Evolutionary conservation across 37 sponge, comb jelly and placozoan genomes (phyloP).

Genomic region (Aplysina aerophoba): DNA sequence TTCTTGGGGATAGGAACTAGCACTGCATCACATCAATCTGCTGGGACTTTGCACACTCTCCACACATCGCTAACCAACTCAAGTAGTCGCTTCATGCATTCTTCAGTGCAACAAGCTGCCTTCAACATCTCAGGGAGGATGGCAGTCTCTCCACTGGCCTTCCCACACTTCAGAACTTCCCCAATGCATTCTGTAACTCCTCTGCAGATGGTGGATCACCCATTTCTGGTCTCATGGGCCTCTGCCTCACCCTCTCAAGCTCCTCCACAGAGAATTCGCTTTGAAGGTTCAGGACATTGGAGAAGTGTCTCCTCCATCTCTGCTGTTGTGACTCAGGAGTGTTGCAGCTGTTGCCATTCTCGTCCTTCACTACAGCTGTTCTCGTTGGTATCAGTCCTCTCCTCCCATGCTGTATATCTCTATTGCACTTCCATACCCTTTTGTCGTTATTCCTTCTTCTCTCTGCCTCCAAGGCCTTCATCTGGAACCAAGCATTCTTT

Average conservation of each 20-base stretch:
- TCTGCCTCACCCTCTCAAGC: background rate
- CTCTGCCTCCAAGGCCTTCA: constrained; percentile 49
- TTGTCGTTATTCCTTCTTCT: constrained; percentile 40
- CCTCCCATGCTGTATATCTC: constrained; percentile 42
- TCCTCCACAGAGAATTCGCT: constrained; percentile 25
- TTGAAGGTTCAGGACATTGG: constrained; percentile 22
- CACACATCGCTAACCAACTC: constrained; percentile 14
- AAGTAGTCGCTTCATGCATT: background rate
- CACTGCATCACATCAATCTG: constrained; percentile 6
- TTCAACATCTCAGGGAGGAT: constrained; percentile 20
- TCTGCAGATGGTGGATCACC: constrained; percentile 4
- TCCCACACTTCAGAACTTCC: constrained; percentile 7
- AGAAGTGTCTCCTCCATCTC: constrained; percentile 41
- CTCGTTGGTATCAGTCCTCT: constrained; percentile 39
- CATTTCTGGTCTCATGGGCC: background rate
- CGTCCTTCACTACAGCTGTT: constrained; percentile 8
- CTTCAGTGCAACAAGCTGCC: background rate
- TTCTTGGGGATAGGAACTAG: constrained; percentile 26
- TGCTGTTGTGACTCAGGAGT: constrained; percentile 17
- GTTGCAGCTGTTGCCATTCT: constrained; percentile 34
- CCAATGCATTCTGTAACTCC: background rate
- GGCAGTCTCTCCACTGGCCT: constrained; percentile 1
- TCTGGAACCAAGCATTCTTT: constrained; percentile 34
- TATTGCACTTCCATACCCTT: constrained; percentile 37
- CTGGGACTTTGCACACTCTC: constrained; percentile 27